Conservation (phyloP, 2,797 vertebrate genomes). For the Sebastes baramenuke region DNA sequence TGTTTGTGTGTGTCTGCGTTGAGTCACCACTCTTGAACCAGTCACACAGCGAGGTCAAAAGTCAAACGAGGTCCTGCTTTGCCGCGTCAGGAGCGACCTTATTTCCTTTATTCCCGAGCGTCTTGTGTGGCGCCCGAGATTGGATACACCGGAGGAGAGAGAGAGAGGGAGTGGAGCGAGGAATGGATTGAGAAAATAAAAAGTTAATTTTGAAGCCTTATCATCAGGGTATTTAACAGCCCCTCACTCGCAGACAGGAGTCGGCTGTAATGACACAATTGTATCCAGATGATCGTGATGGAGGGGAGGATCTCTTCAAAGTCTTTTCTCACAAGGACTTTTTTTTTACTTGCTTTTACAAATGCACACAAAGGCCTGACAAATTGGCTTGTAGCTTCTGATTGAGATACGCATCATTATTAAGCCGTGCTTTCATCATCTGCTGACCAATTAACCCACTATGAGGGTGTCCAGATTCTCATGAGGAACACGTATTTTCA, state of each 20-base stretch:
- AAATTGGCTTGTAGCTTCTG: constrained; percentile 38
- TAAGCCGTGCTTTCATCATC: constrained; percentile 45
- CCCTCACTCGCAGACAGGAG: constrained; percentile 65
- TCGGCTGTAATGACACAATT: constrained; percentile 74
- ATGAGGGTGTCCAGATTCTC: neutral
- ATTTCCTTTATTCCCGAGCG: constrained; percentile 53
- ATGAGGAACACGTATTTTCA: neutral
- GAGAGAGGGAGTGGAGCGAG: neutral
- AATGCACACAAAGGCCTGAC: constrained; percentile 32
- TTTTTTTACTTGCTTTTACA: constrained; percentile 17
- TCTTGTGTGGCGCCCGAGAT: constrained; percentile 74
- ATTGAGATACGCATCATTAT: constrained; percentile 53
- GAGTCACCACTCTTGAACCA: constrained; percentile 55
- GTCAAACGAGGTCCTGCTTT: constrained; percentile 54
- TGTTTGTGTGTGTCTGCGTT: constrained; percentile 55
- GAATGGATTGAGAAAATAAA: constrained; percentile 33
- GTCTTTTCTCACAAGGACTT: constrained; percentile 38
- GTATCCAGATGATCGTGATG: constrained; percentile 77
- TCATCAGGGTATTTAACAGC: constrained; percentile 58
- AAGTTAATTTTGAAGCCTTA: constrained; percentile 56
- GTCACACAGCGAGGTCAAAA: constrained; percentile 61
- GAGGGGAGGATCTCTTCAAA: constrained; percentile 41
- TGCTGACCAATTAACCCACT: neutral
- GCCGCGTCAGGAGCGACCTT: constrained; percentile 15
- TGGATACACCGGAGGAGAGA: constrained; percentile 5